These are phyloP conservation scores for Glyphotaelius pellucidus DNA, from an alignment of 2,888 invertebrate species.

Conservation along the genomic window DNA sequence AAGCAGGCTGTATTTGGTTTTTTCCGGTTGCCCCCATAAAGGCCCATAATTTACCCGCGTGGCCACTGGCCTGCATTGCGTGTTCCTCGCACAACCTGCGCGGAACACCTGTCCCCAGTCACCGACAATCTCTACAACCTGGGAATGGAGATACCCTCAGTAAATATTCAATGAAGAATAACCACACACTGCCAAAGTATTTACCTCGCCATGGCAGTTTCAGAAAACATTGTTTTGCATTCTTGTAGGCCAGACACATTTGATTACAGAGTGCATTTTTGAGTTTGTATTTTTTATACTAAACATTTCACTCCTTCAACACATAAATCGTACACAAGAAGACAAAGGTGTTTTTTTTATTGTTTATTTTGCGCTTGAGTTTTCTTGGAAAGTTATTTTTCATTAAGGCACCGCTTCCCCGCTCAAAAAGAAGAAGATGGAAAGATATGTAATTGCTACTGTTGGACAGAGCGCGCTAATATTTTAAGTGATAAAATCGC, in stretches of 20 bases:
- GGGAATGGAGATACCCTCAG: background rate
- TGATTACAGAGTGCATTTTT: background rate
- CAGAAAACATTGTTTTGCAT: background rate
- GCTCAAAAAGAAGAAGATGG: too few species aligned
- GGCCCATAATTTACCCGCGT: background rate
- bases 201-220: background rate
- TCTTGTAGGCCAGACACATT: background rate
- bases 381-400: too few species aligned
- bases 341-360: background rate
- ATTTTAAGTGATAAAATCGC: too few species aligned
- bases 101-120: background rate
- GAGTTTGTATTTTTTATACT: too few species aligned
- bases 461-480: too few species aligned
- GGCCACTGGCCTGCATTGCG: background rate
- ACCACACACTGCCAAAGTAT: background rate
- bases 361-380: too few species aligned
- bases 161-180: background rate
- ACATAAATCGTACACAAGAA: background rate
- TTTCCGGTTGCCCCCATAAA: background rate
- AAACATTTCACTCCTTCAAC: too few species aligned
- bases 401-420: too few species aligned
- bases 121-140: background rate
- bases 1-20: background rate
- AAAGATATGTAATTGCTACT: too few species aligned
- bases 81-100: background rate